Percentiles rank a stretch among this genome's conserved stretches.
Evolutionary conservation across 1,140 invertebrate species (phyloP).

Genomic region (Chrysomallon squamiferum): DNA sequence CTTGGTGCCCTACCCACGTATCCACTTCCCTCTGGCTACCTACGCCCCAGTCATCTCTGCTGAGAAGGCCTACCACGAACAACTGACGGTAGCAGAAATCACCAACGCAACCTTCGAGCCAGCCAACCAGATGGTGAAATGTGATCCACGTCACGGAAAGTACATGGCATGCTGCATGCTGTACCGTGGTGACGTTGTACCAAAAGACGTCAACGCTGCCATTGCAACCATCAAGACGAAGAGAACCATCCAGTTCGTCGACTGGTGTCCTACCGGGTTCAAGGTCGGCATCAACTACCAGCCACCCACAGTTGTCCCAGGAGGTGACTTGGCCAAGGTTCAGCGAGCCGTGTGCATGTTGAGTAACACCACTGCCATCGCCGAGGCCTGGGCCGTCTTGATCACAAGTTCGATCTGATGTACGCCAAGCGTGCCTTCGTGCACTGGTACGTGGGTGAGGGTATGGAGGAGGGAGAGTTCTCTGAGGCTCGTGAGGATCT

Average conservation of each 20-base stretch:
- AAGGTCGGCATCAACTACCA: slow-evolving; percentile 61
- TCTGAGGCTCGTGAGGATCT: slow-evolving; percentile 85
- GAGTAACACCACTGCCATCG: slow-evolving; percentile 81
- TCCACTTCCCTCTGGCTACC: neutral
- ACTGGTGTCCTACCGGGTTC: slow-evolving; percentile 69
- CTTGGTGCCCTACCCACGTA: slow-evolving; percentile 45
- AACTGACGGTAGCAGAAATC: slow-evolving; percentile 68
- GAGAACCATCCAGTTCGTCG: slow-evolving; percentile 29
- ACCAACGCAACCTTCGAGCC: slow-evolving; percentile 87
- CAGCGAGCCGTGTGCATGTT: slow-evolving; percentile 76
- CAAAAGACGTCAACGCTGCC: slow-evolving; percentile 87
- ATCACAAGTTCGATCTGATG: slow-evolving; percentile 71
- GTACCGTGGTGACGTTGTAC: slow-evolving; percentile 63
- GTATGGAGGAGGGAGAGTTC: slow-evolving; percentile 69
- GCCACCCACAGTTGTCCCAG: slow-evolving; percentile 63
- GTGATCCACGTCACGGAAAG: slow-evolving; percentile 78
- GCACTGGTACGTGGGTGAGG: slow-evolving; percentile 63
- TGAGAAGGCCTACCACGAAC: slow-evolving; percentile 85
- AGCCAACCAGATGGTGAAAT: slow-evolving; percentile 89
- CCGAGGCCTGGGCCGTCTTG: slow-evolving; percentile 72
- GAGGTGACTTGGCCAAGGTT: slow-evolving; percentile 71
- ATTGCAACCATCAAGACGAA: slow-evolving; percentile 77
- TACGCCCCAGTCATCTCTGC: slow-evolving; percentile 78
- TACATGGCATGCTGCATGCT: slow-evolving; percentile 76
- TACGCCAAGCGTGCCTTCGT: slow-evolving; percentile 66